These are phyloP conservation scores for Muschampia plurimacula DNA, from an alignment of 2,888 invertebrate species.

Conservation along the genomic window DNA sequence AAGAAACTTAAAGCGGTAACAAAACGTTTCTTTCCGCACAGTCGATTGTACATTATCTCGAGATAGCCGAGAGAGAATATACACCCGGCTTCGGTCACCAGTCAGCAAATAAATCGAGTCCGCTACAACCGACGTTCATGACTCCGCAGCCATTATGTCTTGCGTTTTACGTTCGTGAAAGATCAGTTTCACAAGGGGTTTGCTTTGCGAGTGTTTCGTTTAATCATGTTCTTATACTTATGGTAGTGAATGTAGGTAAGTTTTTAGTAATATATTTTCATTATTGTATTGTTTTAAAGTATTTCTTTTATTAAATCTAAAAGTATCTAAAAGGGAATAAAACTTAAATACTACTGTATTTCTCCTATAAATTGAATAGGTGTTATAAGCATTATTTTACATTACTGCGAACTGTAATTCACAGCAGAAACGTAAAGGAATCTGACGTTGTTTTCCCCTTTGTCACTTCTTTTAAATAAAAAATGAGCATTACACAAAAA, in stretches of 20 bases:
- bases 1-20: background rate
- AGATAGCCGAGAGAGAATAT: slow-evolving; percentile 40
- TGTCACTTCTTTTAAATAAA: slow-evolving; percentile 15
- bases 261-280: too few relatives aligned
- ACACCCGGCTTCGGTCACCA: slow-evolving; percentile 41
- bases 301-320: too few relatives aligned
- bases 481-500: slow-evolving; percentile 33
- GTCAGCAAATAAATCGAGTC: slow-evolving; percentile 45
- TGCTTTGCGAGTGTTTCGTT: slow-evolving; percentile 12
- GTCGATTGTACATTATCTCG: slow-evolving; percentile 43
- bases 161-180: slow-evolving; percentile 37
- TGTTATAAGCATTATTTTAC: too few relatives aligned
- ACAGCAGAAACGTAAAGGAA: background rate
- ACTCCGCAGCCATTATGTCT: slow-evolving; percentile 41
- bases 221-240: background rate
- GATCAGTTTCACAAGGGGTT: slow-evolving; percentile 30
- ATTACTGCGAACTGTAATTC: too few relatives aligned
- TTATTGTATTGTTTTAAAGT: too few relatives aligned
- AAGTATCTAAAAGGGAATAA: too few relatives aligned
- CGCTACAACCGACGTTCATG: slow-evolving; percentile 36
- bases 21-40: background rate
- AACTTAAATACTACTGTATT: too few relatives aligned
- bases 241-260: background rate
- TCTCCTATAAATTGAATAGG: too few relatives aligned
- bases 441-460: background rate